phyloP scores from a whole-genome alignment of 2,888 invertebrate genomes.

The Sepioteuthis lessoniana region DNA sequence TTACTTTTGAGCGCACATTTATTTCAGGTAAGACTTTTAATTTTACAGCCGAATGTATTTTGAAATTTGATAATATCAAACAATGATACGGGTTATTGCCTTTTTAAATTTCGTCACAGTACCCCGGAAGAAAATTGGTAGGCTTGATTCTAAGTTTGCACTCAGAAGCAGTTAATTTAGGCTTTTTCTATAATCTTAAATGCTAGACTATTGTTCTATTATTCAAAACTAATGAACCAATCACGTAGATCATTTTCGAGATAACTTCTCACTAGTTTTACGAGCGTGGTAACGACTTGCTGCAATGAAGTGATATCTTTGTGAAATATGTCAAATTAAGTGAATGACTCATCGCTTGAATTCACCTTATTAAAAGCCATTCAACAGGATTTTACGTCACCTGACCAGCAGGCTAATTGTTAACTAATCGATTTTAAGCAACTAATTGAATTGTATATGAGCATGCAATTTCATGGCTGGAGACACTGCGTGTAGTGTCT shows the following conservation, averaged over 20 bases:
- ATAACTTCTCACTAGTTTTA: background rate
- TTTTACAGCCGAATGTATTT: too few species aligned
- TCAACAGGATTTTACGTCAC: conserved; percentile 12
- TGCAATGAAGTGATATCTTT: background rate
- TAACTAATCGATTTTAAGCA: conserved; percentile 6
- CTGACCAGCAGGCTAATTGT: background rate
- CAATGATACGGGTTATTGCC: too few species aligned
- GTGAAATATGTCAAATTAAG: background rate
- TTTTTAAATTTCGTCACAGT: too few species aligned
- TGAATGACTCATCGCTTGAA: background rate
- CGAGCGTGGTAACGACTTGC: background rate
- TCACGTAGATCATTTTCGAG: background rate
- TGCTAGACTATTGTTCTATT: background rate
- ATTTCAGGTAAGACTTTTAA: too few species aligned
- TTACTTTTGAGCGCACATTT: too few species aligned
- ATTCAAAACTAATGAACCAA: background rate
- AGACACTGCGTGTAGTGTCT: background rate
- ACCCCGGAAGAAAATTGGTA: too few species aligned
- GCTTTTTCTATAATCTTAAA: too few species aligned
- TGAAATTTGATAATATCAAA: too few species aligned
- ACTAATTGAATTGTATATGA: conserved; percentile 21
- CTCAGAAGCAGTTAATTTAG: too few species aligned
- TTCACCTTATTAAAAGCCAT: conserved; percentile 4
- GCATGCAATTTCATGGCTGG: background rate
- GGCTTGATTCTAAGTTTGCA: too few species aligned